Percentiles rank a stretch among this genome's conserved stretches.
phyloP scores from a whole-genome alignment of 2,888 invertebrate species.

The Epistrophella euchroma region DNA sequence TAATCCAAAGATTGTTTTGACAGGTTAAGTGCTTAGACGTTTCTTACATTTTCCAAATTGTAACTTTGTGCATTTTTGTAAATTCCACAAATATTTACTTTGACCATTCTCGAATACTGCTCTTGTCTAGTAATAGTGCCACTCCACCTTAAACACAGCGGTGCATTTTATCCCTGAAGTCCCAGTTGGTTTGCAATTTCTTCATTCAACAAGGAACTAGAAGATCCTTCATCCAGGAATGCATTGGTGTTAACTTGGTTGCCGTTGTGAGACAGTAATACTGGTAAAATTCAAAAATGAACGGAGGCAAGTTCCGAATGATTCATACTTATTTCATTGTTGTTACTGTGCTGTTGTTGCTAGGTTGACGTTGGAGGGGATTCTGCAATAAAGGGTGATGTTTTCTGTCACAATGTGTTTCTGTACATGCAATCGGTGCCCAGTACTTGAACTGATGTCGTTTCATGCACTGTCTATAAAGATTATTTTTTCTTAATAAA shows the following conservation, averaged over 20 bases:
- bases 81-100: background rate
- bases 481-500: background rate
- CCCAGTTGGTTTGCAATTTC: too few species aligned
- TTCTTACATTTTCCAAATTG: background rate
- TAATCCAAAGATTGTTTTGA: background rate
- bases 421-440: background rate
- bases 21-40: background rate
- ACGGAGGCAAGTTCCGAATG: too few species aligned
- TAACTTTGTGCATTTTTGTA: background rate
- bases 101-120: background rate
- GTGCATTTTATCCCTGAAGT: too few species aligned
- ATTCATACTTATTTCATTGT: too few species aligned
- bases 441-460: background rate
- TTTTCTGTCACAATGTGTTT: background rate
- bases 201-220: too few species aligned
- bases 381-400: conserved; percentile 35
- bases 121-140: conserved; percentile 7
- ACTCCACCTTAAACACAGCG: too few species aligned
- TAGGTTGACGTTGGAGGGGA: too few species aligned
- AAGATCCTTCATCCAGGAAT: too few species aligned
- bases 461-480: conserved; percentile 27
- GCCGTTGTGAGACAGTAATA: background rate
- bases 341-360: background rate
- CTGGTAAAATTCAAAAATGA: conserved; percentile 12
- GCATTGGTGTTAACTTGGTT: background rate